Conservation (phyloP, 2,888 invertebrate species). For the Lasioglossum malachurum region DNA sequence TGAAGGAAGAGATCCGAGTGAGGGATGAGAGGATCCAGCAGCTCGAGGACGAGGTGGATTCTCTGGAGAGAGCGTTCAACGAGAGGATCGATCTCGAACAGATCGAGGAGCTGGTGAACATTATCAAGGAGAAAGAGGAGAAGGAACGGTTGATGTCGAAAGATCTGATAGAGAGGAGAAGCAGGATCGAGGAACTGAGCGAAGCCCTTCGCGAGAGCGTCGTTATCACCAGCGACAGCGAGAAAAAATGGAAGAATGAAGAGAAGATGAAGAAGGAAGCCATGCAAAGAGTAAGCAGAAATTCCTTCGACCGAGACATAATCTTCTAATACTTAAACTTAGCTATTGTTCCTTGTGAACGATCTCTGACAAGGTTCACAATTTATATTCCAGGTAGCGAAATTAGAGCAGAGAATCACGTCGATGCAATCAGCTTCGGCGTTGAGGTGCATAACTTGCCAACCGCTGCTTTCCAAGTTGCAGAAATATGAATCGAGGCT, state of each 20-base stretch:
- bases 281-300: conserved; percentile 88
- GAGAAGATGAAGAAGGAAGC: conserved; percentile 88
- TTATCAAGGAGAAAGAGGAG: conserved; percentile 80
- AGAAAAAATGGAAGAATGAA: conserved; percentile 84
- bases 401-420: conserved; percentile 89
- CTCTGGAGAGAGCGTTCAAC: conserved; percentile 77
- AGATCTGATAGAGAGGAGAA: conserved; percentile 81
- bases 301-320: neutral
- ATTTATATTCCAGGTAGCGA: conserved; percentile 87
- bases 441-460: conserved; percentile 89
- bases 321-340: neutral
- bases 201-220: conserved; percentile 94
- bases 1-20: conserved; percentile 78
- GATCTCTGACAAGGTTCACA: neutral
- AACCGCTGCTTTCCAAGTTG: conserved; percentile 88
- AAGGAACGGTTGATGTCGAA: conserved; percentile 87
- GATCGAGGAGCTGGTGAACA: conserved; percentile 78
- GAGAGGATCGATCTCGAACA: conserved; percentile 80
- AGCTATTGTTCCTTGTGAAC: neutral
- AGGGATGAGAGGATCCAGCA: conserved; percentile 76
- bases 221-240: conserved; percentile 89
- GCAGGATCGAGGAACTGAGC: conserved; percentile 90
- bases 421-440: conserved; percentile 90
- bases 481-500: conserved; percentile 88
- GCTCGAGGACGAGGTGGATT: conserved; percentile 79